A percentile compares a stretch with the other conserved stretches of the same genome.
These are phyloP conservation scores for Microcebus ravelobensis DNA, from an alignment of 2,113 vertebrate genomes.

Conservation along the genomic window DNA sequence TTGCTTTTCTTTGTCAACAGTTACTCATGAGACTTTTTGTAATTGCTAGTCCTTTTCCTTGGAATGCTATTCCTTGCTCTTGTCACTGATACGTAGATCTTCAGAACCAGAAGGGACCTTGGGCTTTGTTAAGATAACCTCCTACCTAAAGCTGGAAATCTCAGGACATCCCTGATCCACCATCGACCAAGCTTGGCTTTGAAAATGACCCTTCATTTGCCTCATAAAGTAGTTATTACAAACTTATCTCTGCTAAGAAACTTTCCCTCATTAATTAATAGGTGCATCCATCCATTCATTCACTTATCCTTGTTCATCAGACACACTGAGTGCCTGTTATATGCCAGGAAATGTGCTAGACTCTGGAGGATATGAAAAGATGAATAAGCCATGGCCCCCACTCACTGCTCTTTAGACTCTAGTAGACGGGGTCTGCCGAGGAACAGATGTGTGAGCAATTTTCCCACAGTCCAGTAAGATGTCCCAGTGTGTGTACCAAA, in stretches of 20 bases:
- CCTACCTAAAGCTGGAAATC: neutral
- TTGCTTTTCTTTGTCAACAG: neutral
- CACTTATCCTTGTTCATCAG: neutral
- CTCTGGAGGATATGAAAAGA: neutral
- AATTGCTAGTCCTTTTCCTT: neutral
- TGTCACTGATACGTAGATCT: neutral
- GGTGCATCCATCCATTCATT: neutral
- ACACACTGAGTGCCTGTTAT: neutral
- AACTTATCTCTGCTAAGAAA: neutral
- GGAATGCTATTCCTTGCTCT: neutral
- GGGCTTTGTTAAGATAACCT: neutral
- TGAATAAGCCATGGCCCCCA: neutral
- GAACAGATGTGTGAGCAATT: neutral
- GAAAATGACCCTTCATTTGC: neutral
- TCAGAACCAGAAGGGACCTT: neutral
- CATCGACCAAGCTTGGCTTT: neutral
- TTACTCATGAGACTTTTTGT: neutral
- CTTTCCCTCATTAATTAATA: neutral
- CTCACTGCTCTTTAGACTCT: neutral
- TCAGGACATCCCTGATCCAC: neutral
- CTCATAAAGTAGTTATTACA: neutral
- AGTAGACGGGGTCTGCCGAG: neutral
- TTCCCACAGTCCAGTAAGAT: neutral
- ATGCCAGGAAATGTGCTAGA: neutral
- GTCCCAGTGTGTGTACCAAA: neutral